Percentiles rank a stretch among this genome's conserved stretches.
Evolutionary conservation across 2,888 invertebrate genomes (phyloP).

Genomic region (Meandrusa payeni): DNA sequence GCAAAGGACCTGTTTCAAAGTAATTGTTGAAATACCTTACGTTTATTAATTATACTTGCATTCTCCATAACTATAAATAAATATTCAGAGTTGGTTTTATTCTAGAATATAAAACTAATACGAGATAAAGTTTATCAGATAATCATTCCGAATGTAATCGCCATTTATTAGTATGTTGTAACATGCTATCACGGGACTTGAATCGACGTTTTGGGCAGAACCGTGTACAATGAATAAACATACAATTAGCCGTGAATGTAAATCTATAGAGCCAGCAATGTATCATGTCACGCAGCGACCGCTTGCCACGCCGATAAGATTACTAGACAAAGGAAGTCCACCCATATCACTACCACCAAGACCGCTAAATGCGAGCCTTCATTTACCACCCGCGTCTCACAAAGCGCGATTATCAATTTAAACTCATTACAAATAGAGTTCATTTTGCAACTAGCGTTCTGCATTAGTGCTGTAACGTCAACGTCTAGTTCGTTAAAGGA

Average conservation of each 20-base stretch:
- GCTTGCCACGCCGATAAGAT: slow-evolving; percentile 73
- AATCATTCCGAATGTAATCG: too few relatives aligned
- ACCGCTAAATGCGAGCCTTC: slow-evolving; percentile 74
- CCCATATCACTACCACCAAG: slow-evolving; percentile 74
- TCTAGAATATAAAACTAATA: too few relatives aligned
- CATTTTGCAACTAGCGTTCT: slow-evolving; percentile 48
- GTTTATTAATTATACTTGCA: too few relatives aligned
- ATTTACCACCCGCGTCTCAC: slow-evolving; percentile 58
- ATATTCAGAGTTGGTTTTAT: too few relatives aligned
- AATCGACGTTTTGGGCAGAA: slow-evolving; percentile 1
- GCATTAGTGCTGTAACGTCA: slow-evolving; percentile 70
- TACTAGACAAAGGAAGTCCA: slow-evolving; percentile 80
- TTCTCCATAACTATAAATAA: too few relatives aligned
- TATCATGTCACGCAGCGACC: slow-evolving; percentile 70
- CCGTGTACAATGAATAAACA: slow-evolving; percentile 25
- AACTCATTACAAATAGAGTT: slow-evolving; percentile 50
- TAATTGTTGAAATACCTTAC: too few relatives aligned
- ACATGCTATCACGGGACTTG: too few relatives aligned
- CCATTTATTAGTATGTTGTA: too few relatives aligned
- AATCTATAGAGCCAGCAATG: slow-evolving; percentile 59
- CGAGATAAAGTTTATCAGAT: too few relatives aligned
- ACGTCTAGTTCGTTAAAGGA: slow-evolving; percentile 79
- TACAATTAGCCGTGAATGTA: slow-evolving; percentile 41
- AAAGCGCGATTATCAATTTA: slow-evolving; percentile 45
- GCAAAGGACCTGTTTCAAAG: too few relatives aligned